These are phyloP conservation scores for Drosophila dives DNA, from an alignment of 2,888 invertebrate species.

Conservation along the genomic window DNA sequence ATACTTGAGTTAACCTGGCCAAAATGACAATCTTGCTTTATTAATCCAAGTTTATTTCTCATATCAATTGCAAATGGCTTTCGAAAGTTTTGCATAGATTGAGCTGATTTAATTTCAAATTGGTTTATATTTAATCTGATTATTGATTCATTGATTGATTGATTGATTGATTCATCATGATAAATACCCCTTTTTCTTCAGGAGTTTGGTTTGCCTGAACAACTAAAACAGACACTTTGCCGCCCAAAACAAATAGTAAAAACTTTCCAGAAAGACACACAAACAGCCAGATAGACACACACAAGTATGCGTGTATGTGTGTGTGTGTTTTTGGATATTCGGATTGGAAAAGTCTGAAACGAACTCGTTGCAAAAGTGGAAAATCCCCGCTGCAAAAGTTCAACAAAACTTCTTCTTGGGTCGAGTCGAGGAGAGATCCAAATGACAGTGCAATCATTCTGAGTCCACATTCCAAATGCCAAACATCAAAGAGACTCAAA, in stretches of 20 bases:
- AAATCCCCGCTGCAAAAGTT: constrained; percentile 38
- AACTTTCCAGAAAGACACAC: constrained; percentile 33
- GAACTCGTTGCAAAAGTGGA: constrained; percentile 31
- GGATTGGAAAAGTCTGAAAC: constrained; percentile 22
- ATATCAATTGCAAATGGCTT: background rate
- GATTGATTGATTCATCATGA: background rate
- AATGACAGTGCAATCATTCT: constrained; percentile 30
- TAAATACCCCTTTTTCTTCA: background rate
- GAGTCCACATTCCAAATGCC: no score
- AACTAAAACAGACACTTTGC: constrained; percentile 4
- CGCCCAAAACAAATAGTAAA: constrained; percentile 22
- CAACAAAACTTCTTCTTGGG: constrained; percentile 37
- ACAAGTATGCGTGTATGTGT: background rate
- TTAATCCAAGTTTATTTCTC: background rate
- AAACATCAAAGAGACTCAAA: constrained; percentile 24
- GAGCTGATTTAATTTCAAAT: background rate
- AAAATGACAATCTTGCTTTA: background rate
- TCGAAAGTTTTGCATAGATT: background rate
- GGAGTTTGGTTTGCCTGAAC: constrained; percentile 1
- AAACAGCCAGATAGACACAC: background rate
- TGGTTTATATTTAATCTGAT: background rate
- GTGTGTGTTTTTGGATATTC: constrained; percentile 4
- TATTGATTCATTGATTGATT: background rate
- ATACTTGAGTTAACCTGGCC: no score
- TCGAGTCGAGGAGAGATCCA: constrained; percentile 5